phyloP scores from a whole-genome alignment of 2,888 invertebrate species.

The Sesia apiformis region DNA sequence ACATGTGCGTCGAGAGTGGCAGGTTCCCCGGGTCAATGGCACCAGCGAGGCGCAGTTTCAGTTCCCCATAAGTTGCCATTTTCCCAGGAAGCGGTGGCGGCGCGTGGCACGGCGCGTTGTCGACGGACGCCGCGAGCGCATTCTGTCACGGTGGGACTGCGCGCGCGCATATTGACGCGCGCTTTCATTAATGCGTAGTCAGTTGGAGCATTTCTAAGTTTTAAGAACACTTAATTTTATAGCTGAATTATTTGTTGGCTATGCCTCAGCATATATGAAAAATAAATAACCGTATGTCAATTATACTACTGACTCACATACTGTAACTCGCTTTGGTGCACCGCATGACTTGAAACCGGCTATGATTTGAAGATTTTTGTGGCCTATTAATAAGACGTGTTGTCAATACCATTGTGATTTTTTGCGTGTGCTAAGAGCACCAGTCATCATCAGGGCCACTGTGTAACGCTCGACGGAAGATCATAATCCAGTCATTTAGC shows the following conservation, averaged over 20 bases:
- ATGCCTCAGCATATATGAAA: slow-evolving; percentile 26
- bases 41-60: slow-evolving; percentile 64
- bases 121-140: slow-evolving; percentile 36
- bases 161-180: slow-evolving; percentile 62
- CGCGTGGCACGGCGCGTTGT: slow-evolving; percentile 18
- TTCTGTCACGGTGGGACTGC: slow-evolving; percentile 63
- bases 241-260: slow-evolving; percentile 29
- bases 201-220: slow-evolving; percentile 38
- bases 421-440: slow-evolving; percentile 22
- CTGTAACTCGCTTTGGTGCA: slow-evolving; percentile 2
- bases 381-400: not conserved
- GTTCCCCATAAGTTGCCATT: slow-evolving; percentile 70
- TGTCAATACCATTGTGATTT: slow-evolving; percentile 36
- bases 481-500: slow-evolving; percentile 58
- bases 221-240: slow-evolving; percentile 41
- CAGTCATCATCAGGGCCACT: slow-evolving; percentile 39
- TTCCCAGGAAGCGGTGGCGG: slow-evolving; percentile 60
- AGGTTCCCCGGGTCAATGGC: slow-evolving; percentile 61
- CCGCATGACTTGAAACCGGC: not conserved
- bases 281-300: slow-evolving; percentile 22
- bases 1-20: slow-evolving; percentile 47
- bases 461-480: slow-evolving; percentile 39
- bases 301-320: slow-evolving; percentile 21
- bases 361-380: not conserved
- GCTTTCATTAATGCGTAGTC: slow-evolving; percentile 59